Conservation (phyloP, 2,888 invertebrate species). For the Erannis defoliaria region DNA sequence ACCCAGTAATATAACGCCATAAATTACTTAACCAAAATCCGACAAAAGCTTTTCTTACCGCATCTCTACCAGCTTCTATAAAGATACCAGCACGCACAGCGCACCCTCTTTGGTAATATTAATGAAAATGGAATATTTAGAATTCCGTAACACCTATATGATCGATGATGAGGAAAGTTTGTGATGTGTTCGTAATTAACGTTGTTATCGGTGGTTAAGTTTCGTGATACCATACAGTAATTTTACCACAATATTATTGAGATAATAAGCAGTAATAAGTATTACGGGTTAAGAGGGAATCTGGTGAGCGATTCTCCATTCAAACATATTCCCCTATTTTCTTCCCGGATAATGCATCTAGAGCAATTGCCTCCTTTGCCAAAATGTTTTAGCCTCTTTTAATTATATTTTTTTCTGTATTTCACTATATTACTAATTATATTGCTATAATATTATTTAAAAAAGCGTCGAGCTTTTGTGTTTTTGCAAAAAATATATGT, state of each 20-base stretch:
- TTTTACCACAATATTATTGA: background rate
- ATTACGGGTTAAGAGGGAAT: too few species aligned
- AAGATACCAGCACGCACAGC: constrained; percentile 60
- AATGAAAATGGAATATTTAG: constrained; percentile 71
- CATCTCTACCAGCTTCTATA: constrained; percentile 40
- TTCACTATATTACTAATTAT: too few species aligned
- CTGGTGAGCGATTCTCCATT: too few species aligned
- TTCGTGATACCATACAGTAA: constrained; percentile 17
- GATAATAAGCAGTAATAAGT: background rate
- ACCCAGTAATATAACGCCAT: too few species aligned
- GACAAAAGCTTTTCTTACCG: background rate
- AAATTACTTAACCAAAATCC: background rate
- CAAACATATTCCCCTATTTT: too few species aligned
- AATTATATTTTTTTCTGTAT: too few species aligned
- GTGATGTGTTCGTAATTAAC: constrained; percentile 46
- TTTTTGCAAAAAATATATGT: background rate
- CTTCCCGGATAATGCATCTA: too few species aligned
- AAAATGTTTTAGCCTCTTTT: too few species aligned
- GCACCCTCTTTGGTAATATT: constrained; percentile 66
- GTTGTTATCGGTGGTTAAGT: constrained; percentile 39
- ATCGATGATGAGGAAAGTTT: constrained; percentile 52
- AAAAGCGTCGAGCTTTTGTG: too few species aligned
- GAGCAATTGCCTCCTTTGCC: too few species aligned
- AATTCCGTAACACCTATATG: constrained; percentile 65
- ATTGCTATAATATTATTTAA: too few species aligned